Percentiles rank a stretch among this genome's conserved stretches.
phyloP scores from a whole-genome alignment of 2,113 vertebrate species.

The Campylorhamphus procurvoides region DNA sequence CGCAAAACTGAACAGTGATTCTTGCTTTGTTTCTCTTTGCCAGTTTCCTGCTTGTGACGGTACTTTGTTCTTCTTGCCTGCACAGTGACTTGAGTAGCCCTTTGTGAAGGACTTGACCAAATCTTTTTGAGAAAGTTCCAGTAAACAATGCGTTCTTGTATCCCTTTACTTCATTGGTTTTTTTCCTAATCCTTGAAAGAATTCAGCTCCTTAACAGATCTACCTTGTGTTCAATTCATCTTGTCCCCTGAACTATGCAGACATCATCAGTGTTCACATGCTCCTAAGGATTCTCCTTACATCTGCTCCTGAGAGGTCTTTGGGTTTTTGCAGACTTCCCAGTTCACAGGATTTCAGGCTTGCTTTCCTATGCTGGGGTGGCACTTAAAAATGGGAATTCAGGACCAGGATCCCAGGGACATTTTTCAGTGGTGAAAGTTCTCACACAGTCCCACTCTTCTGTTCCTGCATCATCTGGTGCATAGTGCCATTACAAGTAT shows the following conservation, averaged over 20 bases:
- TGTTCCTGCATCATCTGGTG: neutral
- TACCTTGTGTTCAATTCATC: constrained; percentile 46
- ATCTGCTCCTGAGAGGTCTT: neutral
- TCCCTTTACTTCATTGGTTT: neutral
- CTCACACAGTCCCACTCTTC: neutral
- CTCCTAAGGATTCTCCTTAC: neutral
- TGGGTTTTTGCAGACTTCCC: neutral
- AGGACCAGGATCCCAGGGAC: neutral
- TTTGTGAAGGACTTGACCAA: constrained; percentile 37
- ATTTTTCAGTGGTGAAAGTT: neutral
- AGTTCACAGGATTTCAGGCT: neutral
- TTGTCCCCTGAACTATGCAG: neutral
- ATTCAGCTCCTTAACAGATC: constrained; percentile 7
- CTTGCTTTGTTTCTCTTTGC: neutral
- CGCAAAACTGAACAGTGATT: neutral
- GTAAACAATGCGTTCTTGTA: constrained; percentile 34
- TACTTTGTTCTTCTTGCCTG: constrained; percentile 44
- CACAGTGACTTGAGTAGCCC: constrained; percentile 12
- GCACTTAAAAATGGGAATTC: neutral
- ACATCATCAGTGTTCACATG: neutral
- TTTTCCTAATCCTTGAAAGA: constrained; percentile 53
- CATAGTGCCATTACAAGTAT: neutral
- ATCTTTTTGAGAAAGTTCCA: constrained; percentile 28
- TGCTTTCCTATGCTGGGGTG: neutral
- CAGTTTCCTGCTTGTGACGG: neutral